Conservation (phyloP, 1,140 invertebrate genomes). For the Aphaenogaster ashmeadi region DNA sequence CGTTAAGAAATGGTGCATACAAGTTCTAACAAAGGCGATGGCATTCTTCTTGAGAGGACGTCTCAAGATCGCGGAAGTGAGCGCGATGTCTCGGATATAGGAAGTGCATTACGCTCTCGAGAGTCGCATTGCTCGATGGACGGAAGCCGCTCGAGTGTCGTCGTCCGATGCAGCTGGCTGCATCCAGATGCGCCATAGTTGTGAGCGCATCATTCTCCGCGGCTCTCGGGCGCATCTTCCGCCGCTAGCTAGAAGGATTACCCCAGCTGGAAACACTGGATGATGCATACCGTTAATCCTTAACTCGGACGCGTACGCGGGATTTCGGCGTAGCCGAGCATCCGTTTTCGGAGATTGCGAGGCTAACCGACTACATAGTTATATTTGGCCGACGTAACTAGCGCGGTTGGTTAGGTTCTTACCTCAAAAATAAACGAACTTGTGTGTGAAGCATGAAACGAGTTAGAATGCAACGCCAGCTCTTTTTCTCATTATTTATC, state of each 20-base stretch:
- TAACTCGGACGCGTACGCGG: conserved; percentile 51
- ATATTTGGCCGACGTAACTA: conserved; percentile 39
- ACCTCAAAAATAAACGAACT: conserved; percentile 10
- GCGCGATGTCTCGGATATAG: conserved; percentile 30
- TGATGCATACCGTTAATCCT: conserved; percentile 61
- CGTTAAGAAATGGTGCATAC: conserved; percentile 41
- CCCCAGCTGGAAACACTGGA: conserved; percentile 46
- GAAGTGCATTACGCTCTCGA: conserved; percentile 57
- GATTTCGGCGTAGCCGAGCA: conserved; percentile 44
- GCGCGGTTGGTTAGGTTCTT: conserved; percentile 9
- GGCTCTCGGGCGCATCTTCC: conserved; percentile 50
- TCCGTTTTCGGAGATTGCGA: conserved; percentile 56
- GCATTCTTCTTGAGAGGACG: conserved; percentile 28
- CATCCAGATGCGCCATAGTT: conserved; percentile 50
- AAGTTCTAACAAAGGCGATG: conserved; percentile 10
- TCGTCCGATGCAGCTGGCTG: conserved; percentile 47
- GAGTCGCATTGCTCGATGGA: conserved; percentile 63
- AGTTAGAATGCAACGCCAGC: neutral
- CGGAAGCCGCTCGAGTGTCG: conserved; percentile 67
- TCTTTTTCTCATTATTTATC: conserved; percentile 19
- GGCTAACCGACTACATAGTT: conserved; percentile 44
- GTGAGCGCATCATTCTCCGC: conserved; percentile 62
- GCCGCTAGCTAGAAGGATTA: conserved; percentile 36
- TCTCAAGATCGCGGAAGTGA: conserved; percentile 35
- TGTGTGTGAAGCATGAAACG: neutral